Percentiles rank a stretch among this genome's conserved stretches.
Conservation (phyloP, 92 coral and sea anemone genomes). For the Siderastrea siderea region DNA sequence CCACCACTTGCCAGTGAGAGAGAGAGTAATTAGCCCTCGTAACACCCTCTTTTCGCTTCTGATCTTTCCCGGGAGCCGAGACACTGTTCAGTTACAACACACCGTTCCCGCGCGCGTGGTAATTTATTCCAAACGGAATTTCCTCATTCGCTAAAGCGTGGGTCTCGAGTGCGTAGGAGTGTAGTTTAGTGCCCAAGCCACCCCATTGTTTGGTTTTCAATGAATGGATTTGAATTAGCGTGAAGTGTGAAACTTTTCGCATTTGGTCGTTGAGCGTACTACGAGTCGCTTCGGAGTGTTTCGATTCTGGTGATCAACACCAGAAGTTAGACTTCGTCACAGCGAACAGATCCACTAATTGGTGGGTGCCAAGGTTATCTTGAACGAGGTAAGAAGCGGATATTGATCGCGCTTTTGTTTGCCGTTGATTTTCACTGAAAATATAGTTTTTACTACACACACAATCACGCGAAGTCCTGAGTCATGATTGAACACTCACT, state of each 20-base stretch:
- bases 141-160: constrained; percentile 55
- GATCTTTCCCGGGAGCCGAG: background rate
- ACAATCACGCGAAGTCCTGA: constrained; percentile 46
- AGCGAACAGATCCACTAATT: background rate
- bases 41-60: background rate
- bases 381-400: constrained; percentile 34
- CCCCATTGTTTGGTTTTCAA: constrained; percentile 83
- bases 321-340: constrained; percentile 15
- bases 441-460: constrained; percentile 40
- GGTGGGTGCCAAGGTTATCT: constrained; percentile 28
- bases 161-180: constrained; percentile 60
- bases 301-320: constrained; percentile 16
- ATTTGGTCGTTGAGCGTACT: constrained; percentile 62
- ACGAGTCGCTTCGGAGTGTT: constrained; percentile 66
- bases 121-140: constrained; percentile 44
- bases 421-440: constrained; percentile 26
- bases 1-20: constrained; percentile 36
- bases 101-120: constrained; percentile 37
- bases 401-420: constrained; percentile 37
- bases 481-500: constrained; percentile 30
- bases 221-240: constrained; percentile 93
- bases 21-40: background rate
- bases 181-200: constrained; percentile 74
- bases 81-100: background rate
- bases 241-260: constrained; percentile 71